phyloP scores from a whole-genome alignment of 2,113 vertebrate genomes.

The Psittacus erithacus region DNA sequence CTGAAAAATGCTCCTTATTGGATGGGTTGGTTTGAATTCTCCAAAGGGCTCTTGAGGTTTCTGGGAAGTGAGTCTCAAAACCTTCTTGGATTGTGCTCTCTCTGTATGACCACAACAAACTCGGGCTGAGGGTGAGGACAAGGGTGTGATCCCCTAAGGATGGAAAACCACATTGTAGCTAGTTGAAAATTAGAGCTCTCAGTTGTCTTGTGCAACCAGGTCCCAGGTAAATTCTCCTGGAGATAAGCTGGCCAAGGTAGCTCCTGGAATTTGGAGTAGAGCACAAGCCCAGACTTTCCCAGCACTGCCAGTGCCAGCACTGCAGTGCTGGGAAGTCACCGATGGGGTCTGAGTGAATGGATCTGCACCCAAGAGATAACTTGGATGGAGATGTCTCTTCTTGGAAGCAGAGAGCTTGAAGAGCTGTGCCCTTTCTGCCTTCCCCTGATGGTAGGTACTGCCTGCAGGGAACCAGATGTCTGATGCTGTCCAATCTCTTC shows the following conservation, averaged over 20 bases:
- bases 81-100: background rate
- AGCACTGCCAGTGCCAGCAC: background rate
- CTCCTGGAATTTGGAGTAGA: background rate
- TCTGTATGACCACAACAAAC: background rate
- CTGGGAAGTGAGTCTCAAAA: rapidly evolving
- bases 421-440: background rate
- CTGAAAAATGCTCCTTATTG: background rate
- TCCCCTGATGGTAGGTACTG: background rate
- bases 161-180: rapidly evolving
- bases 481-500: background rate
- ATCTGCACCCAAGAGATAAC: background rate
- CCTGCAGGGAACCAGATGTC: background rate
- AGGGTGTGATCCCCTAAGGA: background rate
- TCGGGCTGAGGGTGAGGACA: background rate
- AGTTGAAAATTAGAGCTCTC: background rate
- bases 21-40: background rate
- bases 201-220: background rate
- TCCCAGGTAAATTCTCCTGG: background rate
- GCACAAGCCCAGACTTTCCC: background rate
- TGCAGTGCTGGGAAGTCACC: too few relatives aligned
- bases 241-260: rapidly evolving
- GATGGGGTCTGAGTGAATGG: background rate
- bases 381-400: background rate
- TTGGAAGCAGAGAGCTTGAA: background rate
- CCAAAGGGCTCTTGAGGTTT: background rate